Conservation (phyloP, 2,113 vertebrate genomes). For the Furnarius figulus region DNA sequence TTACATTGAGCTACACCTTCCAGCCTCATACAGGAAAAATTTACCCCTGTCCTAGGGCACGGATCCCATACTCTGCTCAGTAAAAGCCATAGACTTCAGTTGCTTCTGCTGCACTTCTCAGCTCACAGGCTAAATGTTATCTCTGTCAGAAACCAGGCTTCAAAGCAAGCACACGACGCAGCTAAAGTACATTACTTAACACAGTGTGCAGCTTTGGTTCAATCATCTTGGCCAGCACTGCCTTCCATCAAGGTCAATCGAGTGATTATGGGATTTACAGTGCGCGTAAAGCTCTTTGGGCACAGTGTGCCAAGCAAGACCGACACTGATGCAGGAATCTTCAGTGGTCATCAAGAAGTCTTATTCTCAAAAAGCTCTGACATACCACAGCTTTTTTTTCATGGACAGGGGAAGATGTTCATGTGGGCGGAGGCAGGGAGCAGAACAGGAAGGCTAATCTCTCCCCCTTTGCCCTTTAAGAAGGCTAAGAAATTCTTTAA, state of each 20-base stretch:
- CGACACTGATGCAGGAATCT: not conserved
- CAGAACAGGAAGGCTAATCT: slow-evolving; percentile 44
- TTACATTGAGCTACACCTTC: not conserved
- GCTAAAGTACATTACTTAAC: slow-evolving; percentile 24
- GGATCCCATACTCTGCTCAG: not conserved
- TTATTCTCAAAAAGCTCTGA: slow-evolving; percentile 50
- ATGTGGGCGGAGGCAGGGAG: not conserved
- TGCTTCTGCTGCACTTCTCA: not conserved
- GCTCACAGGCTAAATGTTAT: not conserved
- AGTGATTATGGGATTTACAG: slow-evolving; percentile 53
- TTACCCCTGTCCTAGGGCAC: not conserved
- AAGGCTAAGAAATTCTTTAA: slow-evolving; percentile 49
- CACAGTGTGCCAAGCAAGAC: not conserved
- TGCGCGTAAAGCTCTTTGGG: not conserved
- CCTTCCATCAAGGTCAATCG: slow-evolving; percentile 42
- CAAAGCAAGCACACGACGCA: not conserved
- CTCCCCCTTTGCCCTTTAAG: not conserved
- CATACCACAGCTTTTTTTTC: not conserved
- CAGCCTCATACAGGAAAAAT: not conserved
- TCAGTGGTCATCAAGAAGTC: slow-evolving; percentile 29
- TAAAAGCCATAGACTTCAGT: not conserved
- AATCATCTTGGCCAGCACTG: not conserved
- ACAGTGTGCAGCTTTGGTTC: not conserved
- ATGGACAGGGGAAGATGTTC: not conserved
- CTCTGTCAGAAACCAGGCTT: not conserved